Evolutionary conservation across 2,797 vertebrate genomes (phyloP), one percentile per base, ranked within the genome.

Genomic region (Pseudocheirus occidentalis): DNA sequence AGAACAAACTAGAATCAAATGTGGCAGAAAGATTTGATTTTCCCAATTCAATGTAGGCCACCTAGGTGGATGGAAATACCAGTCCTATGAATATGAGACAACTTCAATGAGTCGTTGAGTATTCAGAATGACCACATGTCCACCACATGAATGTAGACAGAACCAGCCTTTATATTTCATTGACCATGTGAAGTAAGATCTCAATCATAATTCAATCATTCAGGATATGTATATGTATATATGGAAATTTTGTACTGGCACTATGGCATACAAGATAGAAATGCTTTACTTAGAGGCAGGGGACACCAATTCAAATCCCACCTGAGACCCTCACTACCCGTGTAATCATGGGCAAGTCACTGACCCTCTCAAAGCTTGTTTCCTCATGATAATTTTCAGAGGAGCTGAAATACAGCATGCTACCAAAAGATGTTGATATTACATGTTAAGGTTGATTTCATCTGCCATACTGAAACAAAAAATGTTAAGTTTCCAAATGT

Each of bases 291-390:
- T 34, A 14, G 89, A 90, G 3, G 24, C 0, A 90, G 89, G 29
- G 53, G 50, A 52, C 28, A 12, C 9, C 2, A 18, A 31, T 28
- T 52, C 89, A 28, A 53, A 53, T 90, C 29, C 27, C 27, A 53
- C 10, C 89, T 90, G 7, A 46, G 27, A 46, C 87, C 52, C 28
- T 52, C 27, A 89, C 87, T 53, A 27, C 3, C 87, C 52, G 9
- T 92, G 54, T 92, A 56, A 95, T 24, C 54, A 92, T 50, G 57
- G 90, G 56, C 54, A 95, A 55, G 46, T 57, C 50, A 90, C 55
- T 95, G 29, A 93, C 89, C 90, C 92, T 92, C 31, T 93, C 56
- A 92, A 73, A 57, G 92, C 14, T 55, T 50, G 91, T 95, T 92
- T n/a, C 62, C 34, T 73, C n/a, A 16, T 18, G 58, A 52, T 52